A percentile compares a stretch with the other conserved stretches of the same genome.
Evolutionary conservation across 2,888 invertebrate species (phyloP).

Genomic region (Phymatocera aterrima): DNA sequence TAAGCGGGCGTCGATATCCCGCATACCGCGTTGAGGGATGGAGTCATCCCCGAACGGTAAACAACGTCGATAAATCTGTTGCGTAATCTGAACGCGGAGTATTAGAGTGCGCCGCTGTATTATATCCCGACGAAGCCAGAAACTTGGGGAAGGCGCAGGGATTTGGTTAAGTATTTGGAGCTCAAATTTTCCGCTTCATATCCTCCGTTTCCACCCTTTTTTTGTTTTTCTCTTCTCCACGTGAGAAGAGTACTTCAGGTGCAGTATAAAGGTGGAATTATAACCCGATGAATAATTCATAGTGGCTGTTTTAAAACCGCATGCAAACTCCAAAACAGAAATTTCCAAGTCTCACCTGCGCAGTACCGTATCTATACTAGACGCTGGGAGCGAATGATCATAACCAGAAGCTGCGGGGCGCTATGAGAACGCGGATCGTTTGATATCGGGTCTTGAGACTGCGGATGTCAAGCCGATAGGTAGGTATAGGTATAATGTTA

Average conservation of each 20-base stretch:
- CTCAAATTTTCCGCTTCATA: not conserved
- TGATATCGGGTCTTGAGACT: not conserved
- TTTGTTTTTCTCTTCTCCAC: no score
- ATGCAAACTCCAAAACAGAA: no score
- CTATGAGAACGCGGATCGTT: not conserved
- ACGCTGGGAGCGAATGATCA: no score
- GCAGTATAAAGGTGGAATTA: not conserved
- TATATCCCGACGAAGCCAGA: not conserved
- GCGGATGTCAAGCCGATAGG: not conserved
- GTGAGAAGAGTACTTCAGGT: no score
- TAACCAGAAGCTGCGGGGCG: not conserved
- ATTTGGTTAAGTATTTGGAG: not conserved
- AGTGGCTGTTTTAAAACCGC: not conserved
- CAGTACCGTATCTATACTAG: no score
- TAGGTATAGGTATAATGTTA: no score
- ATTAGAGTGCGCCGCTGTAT: not conserved
- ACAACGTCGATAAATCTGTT: conserved; percentile 41
- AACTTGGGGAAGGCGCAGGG: no score
- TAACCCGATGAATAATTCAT: conserved; percentile 13
- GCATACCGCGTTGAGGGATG: conserved; percentile 30
- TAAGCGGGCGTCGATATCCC: conserved; percentile 13
- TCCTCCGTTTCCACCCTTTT: not conserved
- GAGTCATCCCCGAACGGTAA: conserved; percentile 34
- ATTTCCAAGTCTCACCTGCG: no score
- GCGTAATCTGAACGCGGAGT: conserved; percentile 16